Base-by-base conservation (phyloP, 1,140 invertebrate species). In the Lithobius niger region DNA sequence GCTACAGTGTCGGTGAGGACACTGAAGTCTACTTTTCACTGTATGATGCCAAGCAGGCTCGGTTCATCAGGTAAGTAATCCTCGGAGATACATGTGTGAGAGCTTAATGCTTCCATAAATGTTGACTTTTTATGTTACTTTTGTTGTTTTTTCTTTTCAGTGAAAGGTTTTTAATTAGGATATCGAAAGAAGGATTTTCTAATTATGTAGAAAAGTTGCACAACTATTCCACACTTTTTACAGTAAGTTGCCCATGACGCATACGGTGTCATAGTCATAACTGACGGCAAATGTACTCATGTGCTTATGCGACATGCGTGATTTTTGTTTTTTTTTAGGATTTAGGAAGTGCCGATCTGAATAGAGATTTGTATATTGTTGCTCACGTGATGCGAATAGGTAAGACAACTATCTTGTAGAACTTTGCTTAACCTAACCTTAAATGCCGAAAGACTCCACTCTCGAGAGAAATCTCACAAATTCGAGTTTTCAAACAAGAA, bases 351-450 rank as follows among this genome's bases (percentile, higher is more conserved):
- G 79, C 82, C 27, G 88, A 94, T 67, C 71, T 92, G 28, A 80
- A 77, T 27, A 80, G 81, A 48, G 88, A 94, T 61, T 71, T 93
- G 15, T 90, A 84, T 73, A 74, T 95, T 59, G 82, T 94, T 4
- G 84, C 85, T 44, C 87, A 92, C 66, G 84, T 94, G 19, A 84
- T 92, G 70, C 78, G 90, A 47, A 82, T 90, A 52, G 90, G 90
- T 26, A 61, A 62, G 60, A 50, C 16, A 24, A 45, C 4, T 45
- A 25, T 52, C 22, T 56, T 51, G 16, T 28, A 22, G 22, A 26
- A 48, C 2, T 36, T 48, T 49, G 31, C 19, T 22, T 26, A 43
- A 44, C 49, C 15, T 48, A 40, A 40, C 18, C 18, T 40, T 10
- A 13, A 40, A 40, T 40, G n/a, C n/a, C n/a, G n/a, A n/a, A n/a